phyloP scores from a whole-genome alignment of 92 coral and sea anemone genomes.

The Micromussa lordhowensis region DNA sequence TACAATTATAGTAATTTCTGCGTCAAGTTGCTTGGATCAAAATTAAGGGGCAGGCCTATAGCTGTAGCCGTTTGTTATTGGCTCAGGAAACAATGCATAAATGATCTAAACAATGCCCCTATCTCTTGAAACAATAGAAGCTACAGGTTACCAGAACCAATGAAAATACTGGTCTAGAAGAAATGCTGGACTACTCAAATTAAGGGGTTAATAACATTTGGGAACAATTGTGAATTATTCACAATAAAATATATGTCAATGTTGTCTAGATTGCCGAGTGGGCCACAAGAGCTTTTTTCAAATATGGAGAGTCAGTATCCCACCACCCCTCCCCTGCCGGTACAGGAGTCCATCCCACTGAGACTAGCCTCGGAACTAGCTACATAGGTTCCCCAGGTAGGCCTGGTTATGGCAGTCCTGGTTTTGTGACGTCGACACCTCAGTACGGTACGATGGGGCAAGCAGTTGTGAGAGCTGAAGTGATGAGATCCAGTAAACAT shows the following conservation, averaged over 20 bases:
- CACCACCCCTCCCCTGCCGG: constrained; percentile 56
- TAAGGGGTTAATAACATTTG: too few species aligned
- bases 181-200: too few species aligned
- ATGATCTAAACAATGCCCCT: too few species aligned
- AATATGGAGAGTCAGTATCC: constrained; percentile 78
- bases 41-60: too few species aligned
- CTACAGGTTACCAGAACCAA: too few species aligned
- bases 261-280: constrained; percentile 85
- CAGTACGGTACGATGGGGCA: constrained; percentile 79
- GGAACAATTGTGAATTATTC: background rate
- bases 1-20: too few species aligned
- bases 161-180: too few species aligned
- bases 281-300: constrained; percentile 97
- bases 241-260: background rate
- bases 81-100: too few species aligned
- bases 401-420: constrained; percentile 51
- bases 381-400: constrained; percentile 78
- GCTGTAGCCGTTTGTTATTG: too few species aligned
- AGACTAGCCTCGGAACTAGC: constrained; percentile 76
- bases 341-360: constrained; percentile 56
- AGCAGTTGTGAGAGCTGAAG: constrained; percentile 84
- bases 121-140: too few species aligned
- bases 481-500: constrained; percentile 87
- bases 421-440: constrained; percentile 85
- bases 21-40: too few species aligned